phyloP scores from a whole-genome alignment of 1,140 invertebrate genomes.

The Vanessa atalanta region DNA sequence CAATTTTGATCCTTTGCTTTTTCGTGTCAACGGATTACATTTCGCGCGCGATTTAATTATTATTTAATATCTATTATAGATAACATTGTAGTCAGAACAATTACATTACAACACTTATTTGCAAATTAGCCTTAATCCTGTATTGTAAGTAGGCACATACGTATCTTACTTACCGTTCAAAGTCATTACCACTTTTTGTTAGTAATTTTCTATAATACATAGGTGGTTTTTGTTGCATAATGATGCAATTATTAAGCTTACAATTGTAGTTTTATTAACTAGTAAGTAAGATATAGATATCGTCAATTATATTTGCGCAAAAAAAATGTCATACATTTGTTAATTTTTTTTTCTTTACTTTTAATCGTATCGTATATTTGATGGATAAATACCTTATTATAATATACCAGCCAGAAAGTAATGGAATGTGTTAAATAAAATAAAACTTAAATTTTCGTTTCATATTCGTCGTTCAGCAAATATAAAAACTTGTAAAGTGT shows the following conservation, averaged over 20 bases:
- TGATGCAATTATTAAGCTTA: conserved; percentile 5
- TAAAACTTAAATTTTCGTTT: too few species aligned
- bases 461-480: too few species aligned
- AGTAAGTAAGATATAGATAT: too few species aligned
- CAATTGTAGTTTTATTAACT: neutral
- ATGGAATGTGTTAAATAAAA: too few species aligned
- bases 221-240: conserved; percentile 5
- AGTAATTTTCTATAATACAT: conserved; percentile 18
- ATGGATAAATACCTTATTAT: too few species aligned
- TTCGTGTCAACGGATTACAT: conserved; percentile 17
- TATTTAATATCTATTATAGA: conserved; percentile 18
- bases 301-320: conserved; percentile 3
- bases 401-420: too few species aligned
- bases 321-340: neutral
- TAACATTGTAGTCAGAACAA: conserved; percentile 28
- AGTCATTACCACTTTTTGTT: conserved; percentile 15
- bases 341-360: too few species aligned
- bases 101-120: conserved; percentile 21
- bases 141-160: conserved; percentile 1
- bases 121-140: conserved; percentile 34
- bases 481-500: too few species aligned
- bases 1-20: conserved; percentile 21
- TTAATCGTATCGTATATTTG: too few species aligned
- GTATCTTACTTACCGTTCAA: conserved; percentile 6
- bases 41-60: conserved; percentile 16